phyloP scores from a whole-genome alignment of 1,140 invertebrate genomes.

The Cyclina sinensis region DNA sequence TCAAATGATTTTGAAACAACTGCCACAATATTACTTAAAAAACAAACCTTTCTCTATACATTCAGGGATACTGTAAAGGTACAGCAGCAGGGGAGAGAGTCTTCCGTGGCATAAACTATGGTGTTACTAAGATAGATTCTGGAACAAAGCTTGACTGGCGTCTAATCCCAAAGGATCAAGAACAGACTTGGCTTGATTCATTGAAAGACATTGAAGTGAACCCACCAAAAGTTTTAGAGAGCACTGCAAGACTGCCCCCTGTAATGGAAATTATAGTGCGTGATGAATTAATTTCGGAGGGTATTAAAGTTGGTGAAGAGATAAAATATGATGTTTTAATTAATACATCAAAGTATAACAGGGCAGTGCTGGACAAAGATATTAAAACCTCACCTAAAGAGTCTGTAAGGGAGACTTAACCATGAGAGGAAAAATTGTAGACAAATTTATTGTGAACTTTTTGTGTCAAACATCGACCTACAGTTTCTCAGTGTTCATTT shows the following conservation, averaged over 20 bases:
- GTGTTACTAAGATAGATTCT: slow-evolving; percentile 64
- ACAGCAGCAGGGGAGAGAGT: slow-evolving; percentile 68
- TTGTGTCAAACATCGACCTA: too few species aligned
- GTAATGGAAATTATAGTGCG: slow-evolving; percentile 25
- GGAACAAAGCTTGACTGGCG: slow-evolving; percentile 71
- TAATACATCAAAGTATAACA: not conserved
- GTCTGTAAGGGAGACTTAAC: too few species aligned
- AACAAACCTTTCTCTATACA: not conserved
- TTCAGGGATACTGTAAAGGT: slow-evolving; percentile 62
- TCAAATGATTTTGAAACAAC: too few species aligned
- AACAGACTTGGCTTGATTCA: slow-evolving; percentile 52
- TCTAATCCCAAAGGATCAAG: slow-evolving; percentile 71
- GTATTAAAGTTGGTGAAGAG: not conserved
- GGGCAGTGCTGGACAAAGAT: not conserved
- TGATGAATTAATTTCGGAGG: not conserved
- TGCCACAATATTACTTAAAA: too few species aligned
- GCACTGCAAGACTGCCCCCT: not conserved
- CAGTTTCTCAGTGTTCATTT: too few species aligned
- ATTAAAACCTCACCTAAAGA: not conserved
- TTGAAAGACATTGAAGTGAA: not conserved
- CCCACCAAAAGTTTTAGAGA: not conserved
- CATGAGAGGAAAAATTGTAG: too few species aligned
- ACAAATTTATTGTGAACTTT: too few species aligned
- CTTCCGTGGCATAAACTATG: slow-evolving; percentile 66
- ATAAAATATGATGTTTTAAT: not conserved